These are phyloP conservation scores for Lissonota sp. DNA, from an alignment of 2,888 invertebrate genomes.

Conservation along the genomic window DNA sequence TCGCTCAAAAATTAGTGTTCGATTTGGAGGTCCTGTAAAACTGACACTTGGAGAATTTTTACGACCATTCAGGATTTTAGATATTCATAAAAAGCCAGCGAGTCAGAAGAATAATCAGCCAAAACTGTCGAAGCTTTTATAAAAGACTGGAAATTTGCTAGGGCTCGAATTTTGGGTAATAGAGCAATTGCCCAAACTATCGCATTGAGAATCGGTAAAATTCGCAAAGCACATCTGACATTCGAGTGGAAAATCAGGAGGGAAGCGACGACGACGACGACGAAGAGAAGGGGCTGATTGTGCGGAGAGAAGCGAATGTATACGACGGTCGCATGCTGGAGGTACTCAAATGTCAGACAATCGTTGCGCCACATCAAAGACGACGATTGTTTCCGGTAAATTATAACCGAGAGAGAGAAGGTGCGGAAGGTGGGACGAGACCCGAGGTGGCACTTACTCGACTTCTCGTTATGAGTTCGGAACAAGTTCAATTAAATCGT, in stretches of 20 bases:
- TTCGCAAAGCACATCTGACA: no score
- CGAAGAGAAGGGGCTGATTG: conserved; percentile 35
- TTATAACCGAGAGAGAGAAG: conserved; percentile 77
- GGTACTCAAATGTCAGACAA: conserved; percentile 71
- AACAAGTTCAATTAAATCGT: conserved; percentile 84
- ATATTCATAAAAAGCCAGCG: background rate
- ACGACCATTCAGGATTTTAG: no score
- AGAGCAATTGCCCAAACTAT: no score
- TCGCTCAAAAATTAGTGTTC: background rate
- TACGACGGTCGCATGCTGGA: conserved; percentile 20
- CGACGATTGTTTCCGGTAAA: conserved; percentile 83
- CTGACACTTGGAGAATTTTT: no score
- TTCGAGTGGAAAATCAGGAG: background rate
- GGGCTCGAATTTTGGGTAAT: no score
- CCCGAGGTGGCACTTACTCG: conserved; percentile 78
- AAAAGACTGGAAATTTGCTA: no score
- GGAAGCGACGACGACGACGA: conserved; percentile 31
- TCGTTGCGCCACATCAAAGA: conserved; percentile 81
- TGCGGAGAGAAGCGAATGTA: conserved; percentile 9
- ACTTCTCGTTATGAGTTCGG: conserved; percentile 84
- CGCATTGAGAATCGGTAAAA: no score
- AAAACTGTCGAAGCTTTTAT: background rate
- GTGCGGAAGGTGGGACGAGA: background rate
- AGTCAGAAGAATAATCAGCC: background rate
- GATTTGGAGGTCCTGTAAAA: no score